Base-by-base conservation (phyloP, 2,888 invertebrate genomes). In the Andrena bucephala region DNA sequence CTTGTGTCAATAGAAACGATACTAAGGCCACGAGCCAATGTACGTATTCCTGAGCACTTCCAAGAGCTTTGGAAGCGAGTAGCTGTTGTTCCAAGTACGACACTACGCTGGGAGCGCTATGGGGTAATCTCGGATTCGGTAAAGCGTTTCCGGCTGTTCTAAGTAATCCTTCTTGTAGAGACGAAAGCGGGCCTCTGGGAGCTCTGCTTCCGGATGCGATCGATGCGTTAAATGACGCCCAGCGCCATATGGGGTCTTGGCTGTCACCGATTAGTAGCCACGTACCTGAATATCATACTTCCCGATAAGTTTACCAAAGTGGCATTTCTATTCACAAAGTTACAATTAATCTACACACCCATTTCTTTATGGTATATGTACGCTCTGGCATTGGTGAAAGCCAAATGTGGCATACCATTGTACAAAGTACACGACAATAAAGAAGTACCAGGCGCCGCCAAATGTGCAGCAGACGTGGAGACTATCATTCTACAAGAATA, bases 351-450 rank as follows among this genome's bases (percentile, higher is more conserved):
- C 67, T 87, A 94, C 94, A 95, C 94, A 96, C 98, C 97, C 91
- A 99, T 95, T 91, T 97, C 96, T 86, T 96, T 95, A 88, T 97
- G 97, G 93, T 97, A 99, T 77, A 97, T 96, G 92, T 97, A 99
- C 2, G 98, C 97, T 92, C 97, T 96, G 31, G 98, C 98, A 92
- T 97, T 98, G 48, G 96, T 97, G 50, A 99, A 95, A n/a, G 97
- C 96, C 85, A 99, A 95, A 92, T 98, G 95, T 0, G 98, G 98
- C 92, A 96, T 96, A 33, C 97, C 97, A 83, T 97, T 96, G 83
- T 97, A 91, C n/a, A 94, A 79, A 24, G 92, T 92, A 66, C 93
- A 94, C 1, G 92, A 92, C 16, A 93, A 82, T 48, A 94, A 82
- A 1, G 93, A 92, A 1, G 90, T 90, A 42, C 93, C 93, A 13